These are phyloP conservation scores for Bos indicus DNA, from an alignment of 2,113 vertebrate species.

Conservation along the genomic window DNA sequence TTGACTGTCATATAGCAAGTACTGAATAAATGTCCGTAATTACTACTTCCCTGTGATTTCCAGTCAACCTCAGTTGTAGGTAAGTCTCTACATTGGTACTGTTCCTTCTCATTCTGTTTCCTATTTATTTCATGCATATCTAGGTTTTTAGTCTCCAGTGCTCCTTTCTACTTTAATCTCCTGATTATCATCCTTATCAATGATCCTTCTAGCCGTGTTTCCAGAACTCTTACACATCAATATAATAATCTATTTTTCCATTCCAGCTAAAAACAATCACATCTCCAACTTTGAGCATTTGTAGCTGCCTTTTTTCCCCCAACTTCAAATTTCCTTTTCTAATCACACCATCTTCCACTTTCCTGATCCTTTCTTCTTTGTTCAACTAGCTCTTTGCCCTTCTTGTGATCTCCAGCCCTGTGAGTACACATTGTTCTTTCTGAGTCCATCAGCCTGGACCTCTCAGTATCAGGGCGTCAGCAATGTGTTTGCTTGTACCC, in stretches of 20 bases:
- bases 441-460: background rate
- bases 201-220: background rate
- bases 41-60: background rate
- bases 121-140: background rate
- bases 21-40: background rate
- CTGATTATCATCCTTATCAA: background rate
- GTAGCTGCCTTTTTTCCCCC: background rate
- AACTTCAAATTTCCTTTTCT: background rate
- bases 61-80: background rate
- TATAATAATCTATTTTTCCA: background rate
- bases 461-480: background rate
- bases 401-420: too few species aligned
- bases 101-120: background rate
- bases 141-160: background rate
- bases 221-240: background rate
- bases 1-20: background rate
- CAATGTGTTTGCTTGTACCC: background rate
- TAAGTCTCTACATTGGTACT: background rate
- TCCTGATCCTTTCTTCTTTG: background rate
- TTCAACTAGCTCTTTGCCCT: background rate
- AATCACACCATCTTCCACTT: background rate
- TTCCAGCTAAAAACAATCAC: background rate
- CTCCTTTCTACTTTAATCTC: background rate
- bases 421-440: background rate
- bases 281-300: background rate